phyloP scores from a whole-genome alignment of 2,888 invertebrate genomes.

The Beris chalybata region DNA sequence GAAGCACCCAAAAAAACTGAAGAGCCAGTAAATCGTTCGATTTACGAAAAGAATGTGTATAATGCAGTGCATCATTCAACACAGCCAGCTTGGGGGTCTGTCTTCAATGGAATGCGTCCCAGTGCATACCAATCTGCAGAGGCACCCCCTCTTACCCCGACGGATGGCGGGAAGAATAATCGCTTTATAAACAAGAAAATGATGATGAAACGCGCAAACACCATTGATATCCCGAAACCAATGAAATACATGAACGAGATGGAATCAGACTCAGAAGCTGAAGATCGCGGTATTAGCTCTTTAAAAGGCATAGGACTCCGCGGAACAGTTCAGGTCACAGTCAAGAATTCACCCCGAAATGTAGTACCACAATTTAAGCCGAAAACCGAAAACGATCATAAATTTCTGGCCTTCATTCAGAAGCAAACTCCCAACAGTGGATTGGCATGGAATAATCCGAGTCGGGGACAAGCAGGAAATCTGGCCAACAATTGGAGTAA shows the following conservation, averaged over 20 bases:
- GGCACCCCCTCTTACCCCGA: slow-evolving; percentile 37
- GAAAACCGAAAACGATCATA: slow-evolving; percentile 82
- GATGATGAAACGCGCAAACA: slow-evolving; percentile 85
- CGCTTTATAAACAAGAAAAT: slow-evolving; percentile 64
- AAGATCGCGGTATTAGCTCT: slow-evolving; percentile 49
- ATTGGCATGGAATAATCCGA: slow-evolving; percentile 50
- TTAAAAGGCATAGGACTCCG: slow-evolving; percentile 58
- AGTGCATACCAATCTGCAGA: slow-evolving; percentile 41
- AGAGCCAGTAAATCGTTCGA: slow-evolving; percentile 2
- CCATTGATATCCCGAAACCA: slow-evolving; percentile 82
- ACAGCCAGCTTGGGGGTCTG: slow-evolving; percentile 23
- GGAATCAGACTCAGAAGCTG: slow-evolving; percentile 57
- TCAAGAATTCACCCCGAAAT: slow-evolving; percentile 55
- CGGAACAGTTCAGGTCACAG: slow-evolving; percentile 63
- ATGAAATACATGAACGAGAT: slow-evolving; percentile 56
- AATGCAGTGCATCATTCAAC: slow-evolving; percentile 37
- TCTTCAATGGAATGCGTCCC: slow-evolving; percentile 27
- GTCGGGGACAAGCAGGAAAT: slow-evolving; percentile 37
- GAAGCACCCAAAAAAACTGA: not conserved
- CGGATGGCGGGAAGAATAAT: slow-evolving; percentile 48
- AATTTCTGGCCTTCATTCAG: slow-evolving; percentile 80
- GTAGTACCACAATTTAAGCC: slow-evolving; percentile 72
- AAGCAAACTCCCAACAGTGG: slow-evolving; percentile 65
- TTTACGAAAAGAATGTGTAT: slow-evolving; percentile 39
- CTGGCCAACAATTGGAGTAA: slow-evolving; percentile 68